Evolutionary conservation across 2,113 vertebrate species (phyloP).

Genomic region (Oncorhynchus kisutch): DNA sequence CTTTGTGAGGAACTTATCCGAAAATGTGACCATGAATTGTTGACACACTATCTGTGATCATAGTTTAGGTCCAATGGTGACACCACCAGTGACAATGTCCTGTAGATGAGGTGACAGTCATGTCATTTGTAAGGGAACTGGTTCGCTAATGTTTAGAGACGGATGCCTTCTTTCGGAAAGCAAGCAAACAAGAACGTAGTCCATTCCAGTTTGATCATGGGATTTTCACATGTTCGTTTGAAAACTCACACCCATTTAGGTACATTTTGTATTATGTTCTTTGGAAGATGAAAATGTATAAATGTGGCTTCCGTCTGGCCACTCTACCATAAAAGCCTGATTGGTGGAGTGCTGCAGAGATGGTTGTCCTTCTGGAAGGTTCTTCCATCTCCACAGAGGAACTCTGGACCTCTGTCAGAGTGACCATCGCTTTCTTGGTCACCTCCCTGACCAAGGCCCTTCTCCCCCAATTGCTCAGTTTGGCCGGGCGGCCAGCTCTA

Average conservation of each 20-base stretch:
- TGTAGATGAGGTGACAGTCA: not conserved
- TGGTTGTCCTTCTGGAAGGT: too few species aligned
- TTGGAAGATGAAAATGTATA: not conserved
- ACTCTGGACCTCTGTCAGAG: too few species aligned
- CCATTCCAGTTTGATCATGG: slow-evolving; percentile 54
- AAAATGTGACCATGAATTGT: too few species aligned
- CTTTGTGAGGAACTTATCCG: too few species aligned
- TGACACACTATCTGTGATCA: too few species aligned
- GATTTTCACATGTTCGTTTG: slow-evolving; percentile 25
- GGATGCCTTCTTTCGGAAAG: slow-evolving; percentile 59
- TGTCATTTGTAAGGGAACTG: slow-evolving; percentile 7
- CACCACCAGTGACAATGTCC: not conserved
- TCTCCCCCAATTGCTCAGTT: too few species aligned
- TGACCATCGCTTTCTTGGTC: too few species aligned
- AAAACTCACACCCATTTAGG: not conserved
- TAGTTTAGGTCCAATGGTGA: not conserved
- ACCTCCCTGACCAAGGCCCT: too few species aligned
- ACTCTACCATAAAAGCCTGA: too few species aligned
- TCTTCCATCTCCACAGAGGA: too few species aligned
- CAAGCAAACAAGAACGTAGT: slow-evolving; percentile 53
- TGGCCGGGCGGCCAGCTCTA: too few species aligned
- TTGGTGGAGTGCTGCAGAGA: too few species aligned
- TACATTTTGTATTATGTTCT: not conserved
- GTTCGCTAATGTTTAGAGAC: not conserved
- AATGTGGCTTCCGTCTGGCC: not conserved